Base-by-base conservation (phyloP, 1,140 invertebrate genomes). In the Dendrolimus punctatus region DNA sequence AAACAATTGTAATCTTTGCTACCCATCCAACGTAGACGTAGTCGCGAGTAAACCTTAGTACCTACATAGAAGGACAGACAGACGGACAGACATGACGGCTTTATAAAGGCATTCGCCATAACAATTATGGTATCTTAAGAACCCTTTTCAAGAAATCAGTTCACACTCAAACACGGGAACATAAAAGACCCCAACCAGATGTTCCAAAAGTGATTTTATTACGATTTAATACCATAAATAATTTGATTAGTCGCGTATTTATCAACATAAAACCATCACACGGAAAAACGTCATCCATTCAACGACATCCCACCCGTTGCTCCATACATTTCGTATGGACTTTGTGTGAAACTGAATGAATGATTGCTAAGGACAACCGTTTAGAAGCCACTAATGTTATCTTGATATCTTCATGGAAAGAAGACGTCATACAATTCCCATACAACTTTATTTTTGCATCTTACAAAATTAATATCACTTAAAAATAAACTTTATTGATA, bases 161-260 rank as follows among this genome's bases (percentile, higher is more conserved):
- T 23, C 23, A 23, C 23, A 23, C 23, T 23, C 23, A 23, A 23
- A 23, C 23, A 23, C 23, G 23, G 23, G 23, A 23, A 23, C 41
- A 9, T 45, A 45, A 45, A 5, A 45, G 23, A n/a, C 43, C 43
- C 43, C 4, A 6, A 45, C 67, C 79, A 82, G 76, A 72, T 85
- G 81, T 68, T 58, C 57, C 44, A 23, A 23, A 23, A 23, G 23
- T 23, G 23, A 40, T 75, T 78, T 80, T 80, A 80, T 85, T 69
- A 72, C 68, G 65, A 76, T 82, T 80, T 80, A 76, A 80, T 79
- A 66, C 82, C 80, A 82, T 86, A 84, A 83, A 84, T 84, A 86
- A 86, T 86, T 84, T 80, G 82, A 85, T 85, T 85, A 85, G 82
- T 79, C 73, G 55, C 80, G 73, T 84, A 84, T 84, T 81, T 84